Conservation (phyloP, 2,113 vertebrate genomes). For the Pelecanoides urinatrix region DNA sequence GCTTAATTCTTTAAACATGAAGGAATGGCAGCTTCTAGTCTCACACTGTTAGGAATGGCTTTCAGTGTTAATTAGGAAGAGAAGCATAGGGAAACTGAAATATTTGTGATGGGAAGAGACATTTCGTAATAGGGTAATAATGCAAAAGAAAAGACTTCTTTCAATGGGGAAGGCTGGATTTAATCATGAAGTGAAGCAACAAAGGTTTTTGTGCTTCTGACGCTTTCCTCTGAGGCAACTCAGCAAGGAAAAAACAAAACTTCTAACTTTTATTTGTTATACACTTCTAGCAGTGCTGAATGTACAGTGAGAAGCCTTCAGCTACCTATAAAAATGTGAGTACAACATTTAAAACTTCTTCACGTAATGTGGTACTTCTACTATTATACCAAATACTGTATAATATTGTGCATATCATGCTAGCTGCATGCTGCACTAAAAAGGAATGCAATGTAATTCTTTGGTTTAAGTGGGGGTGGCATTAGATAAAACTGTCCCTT, state of each 20-base stretch:
- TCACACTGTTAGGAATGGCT: not conserved
- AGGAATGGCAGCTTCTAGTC: not conserved
- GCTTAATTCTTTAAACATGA: not conserved
- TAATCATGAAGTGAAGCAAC: conserved; percentile 16
- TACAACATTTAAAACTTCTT: not conserved
- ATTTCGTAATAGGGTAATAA: conserved; percentile 1
- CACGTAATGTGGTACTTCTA: not conserved
- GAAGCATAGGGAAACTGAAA: not conserved
- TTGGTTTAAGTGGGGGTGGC: not conserved
- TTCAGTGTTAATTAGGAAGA: conserved; percentile 19
- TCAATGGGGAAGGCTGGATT: conserved; percentile 2
- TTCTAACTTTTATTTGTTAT: not conserved
- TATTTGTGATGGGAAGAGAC: conserved; percentile 8
- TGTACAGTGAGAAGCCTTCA: not conserved
- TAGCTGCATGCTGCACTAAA: not conserved
- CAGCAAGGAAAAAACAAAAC: not conserved
- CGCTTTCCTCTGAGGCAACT: conserved; percentile 26
- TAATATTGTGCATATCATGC: not conserved
- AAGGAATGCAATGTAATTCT: not conserved
- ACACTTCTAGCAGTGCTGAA: not conserved
- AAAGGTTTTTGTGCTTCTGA: conserved; percentile 22
- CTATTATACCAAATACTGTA: not conserved
- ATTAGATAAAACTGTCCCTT: not conserved
- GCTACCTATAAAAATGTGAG: not conserved
- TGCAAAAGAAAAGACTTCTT: not conserved